Evolutionary conservation across 1,140 invertebrate species (phyloP), one percentile per base, ranked within the genome.

Genomic region (Piezodorus guildinii): DNA sequence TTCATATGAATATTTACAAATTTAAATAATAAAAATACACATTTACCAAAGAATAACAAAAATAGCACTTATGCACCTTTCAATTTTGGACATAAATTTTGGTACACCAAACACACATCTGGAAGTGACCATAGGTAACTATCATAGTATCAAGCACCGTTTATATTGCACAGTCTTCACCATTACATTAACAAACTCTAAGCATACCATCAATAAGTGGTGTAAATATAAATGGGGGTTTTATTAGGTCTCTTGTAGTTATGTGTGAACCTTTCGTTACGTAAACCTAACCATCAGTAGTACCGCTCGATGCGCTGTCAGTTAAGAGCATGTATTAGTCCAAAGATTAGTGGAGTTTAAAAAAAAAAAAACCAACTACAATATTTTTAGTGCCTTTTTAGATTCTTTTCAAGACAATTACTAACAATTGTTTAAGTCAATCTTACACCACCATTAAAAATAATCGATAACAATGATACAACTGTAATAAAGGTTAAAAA

Each of bases 131-230:
- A 49, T 43, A 52, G 62, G 62, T 62, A 62, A 62, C 62, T 62
- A 62, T 62, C 21, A 62, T 27, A 52, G 46, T 27, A 25, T 62
- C 62, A 52, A 62, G 62, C 62, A 62, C 62, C 62, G 62, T 52
- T 52, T 39, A 64, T 64, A 64, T 64, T 64, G 63, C 63, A 64
- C 63, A 64, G 63, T 64, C 63, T 64, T 64, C 56, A 64, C 45
- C 45, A 51, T 62, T 51, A 44, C 62, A 21, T 52, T 62, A n/a
- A 52, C 19, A 56, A 52, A 52, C 19, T 52, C 46, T 52, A 15
- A 49, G 27, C 27, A 52, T 49, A 62, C 60, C 52, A 56, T 19
- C 23, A 56, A 23, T 56, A 56, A 56, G 52, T 19, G 52, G 52
- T 56, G 52, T 56, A 56, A 56, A 56, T 56, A 56, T 49, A 49